These are phyloP conservation scores for Harpagoxenus sublaevis DNA, from an alignment of 2,888 invertebrate genomes.

Conservation along the genomic window DNA sequence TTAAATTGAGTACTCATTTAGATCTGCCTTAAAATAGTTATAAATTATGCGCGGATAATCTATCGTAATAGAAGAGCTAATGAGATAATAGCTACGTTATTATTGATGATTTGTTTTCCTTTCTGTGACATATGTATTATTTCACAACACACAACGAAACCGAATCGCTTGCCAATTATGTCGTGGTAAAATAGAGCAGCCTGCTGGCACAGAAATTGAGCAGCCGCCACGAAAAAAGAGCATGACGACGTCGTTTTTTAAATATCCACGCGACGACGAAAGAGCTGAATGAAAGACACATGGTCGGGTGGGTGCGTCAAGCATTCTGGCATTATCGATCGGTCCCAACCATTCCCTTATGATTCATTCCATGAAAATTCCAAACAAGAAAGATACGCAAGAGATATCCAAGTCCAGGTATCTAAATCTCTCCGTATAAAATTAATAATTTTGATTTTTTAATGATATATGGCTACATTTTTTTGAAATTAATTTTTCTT, in stretches of 20 bases:
- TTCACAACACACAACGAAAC: neutral
- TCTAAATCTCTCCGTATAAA: neutral
- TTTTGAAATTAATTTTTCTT: neutral
- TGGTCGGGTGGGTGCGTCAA: neutral
- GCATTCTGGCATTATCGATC: neutral
- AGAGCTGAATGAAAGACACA: conserved; percentile 14
- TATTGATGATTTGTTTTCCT: neutral
- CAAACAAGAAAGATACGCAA: neutral
- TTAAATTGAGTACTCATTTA: neutral
- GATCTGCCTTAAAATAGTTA: neutral
- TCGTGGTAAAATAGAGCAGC: neutral
- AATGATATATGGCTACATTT: neutral
- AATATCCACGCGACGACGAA: conserved; percentile 8
- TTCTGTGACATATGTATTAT: neutral
- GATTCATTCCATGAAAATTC: conserved; percentile 13
- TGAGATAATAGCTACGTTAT: neutral
- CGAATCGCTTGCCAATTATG: neutral
- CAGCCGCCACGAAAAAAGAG: neutral
- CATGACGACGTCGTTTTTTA: neutral
- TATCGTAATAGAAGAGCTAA: neutral
- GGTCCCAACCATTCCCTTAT: neutral
- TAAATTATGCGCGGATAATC: neutral
- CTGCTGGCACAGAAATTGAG: conserved; percentile 5
- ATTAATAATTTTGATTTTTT: conserved; percentile 2
- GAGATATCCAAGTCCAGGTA: neutral